phyloP scores from a whole-genome alignment of 2,113 vertebrate genomes.

The Ahaetulla prasina region DNA sequence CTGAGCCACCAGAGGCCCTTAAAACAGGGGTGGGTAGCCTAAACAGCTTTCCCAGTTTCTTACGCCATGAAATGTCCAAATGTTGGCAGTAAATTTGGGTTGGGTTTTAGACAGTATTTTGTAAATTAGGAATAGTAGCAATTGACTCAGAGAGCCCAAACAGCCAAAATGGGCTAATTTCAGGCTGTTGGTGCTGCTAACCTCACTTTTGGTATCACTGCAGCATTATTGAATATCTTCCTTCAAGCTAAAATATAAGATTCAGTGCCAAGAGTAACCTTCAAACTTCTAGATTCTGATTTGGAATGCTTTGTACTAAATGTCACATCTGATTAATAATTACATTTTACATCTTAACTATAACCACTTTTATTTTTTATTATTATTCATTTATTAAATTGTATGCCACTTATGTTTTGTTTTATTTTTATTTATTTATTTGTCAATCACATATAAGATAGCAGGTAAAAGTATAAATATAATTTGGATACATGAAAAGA shows the following conservation, averaged over 20 bases:
- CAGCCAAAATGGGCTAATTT: neutral
- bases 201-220: neutral
- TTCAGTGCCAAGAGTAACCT: neutral
- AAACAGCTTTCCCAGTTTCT: neutral
- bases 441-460: too few species aligned
- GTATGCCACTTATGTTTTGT: neutral
- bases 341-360: neutral
- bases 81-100: neutral
- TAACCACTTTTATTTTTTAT: neutral
- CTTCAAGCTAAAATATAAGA: neutral
- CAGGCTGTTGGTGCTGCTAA: neutral
- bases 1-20: too few species aligned
- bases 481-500: too few species aligned
- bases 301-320: neutral
- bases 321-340: neutral
- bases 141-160: neutral
- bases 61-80: neutral
- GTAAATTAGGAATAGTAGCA: neutral
- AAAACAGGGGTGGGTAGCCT: neutral
- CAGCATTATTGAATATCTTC: neutral
- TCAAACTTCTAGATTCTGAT: neutral
- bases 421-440: too few species aligned
- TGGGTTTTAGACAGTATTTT: neutral
- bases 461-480: too few species aligned
- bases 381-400: neutral